These are phyloP conservation scores for Myzus persicae DNA, from an alignment of 1,140 invertebrate genomes.

Conservation along the genomic window DNA sequence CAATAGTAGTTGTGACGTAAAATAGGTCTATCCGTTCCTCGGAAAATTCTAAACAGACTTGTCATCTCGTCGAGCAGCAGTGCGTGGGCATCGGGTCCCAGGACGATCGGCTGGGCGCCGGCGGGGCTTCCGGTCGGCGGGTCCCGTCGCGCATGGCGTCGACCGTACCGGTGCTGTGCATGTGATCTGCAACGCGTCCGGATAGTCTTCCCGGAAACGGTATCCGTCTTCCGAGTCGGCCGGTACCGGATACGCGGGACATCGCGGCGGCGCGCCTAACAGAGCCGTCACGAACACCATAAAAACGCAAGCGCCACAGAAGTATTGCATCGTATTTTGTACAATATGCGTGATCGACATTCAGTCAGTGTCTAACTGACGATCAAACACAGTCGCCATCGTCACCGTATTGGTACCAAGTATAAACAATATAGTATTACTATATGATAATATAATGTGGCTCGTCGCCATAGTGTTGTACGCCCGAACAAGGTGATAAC, in stretches of 20 bases:
- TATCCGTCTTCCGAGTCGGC: constrained; percentile 4
- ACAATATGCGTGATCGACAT: neutral
- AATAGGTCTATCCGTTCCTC: neutral
- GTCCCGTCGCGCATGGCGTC: neutral
- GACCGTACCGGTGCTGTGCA: neutral
- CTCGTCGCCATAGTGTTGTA: neutral
- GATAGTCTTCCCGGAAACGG: neutral
- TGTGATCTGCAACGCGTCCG: neutral
- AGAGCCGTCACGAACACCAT: neutral
- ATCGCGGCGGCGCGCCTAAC: neutral
- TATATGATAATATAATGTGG: neutral
- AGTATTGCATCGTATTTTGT: neutral
- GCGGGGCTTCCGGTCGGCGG: neutral
- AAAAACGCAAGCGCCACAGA: neutral
- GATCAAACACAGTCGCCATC: neutral
- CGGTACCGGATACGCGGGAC: neutral
- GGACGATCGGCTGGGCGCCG: too few relatives aligned
- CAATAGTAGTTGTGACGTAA: neutral
- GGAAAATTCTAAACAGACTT: neutral
- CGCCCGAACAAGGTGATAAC: neutral
- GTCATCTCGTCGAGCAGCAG: neutral
- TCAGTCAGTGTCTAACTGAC: neutral
- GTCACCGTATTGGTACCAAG: neutral
- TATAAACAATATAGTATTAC: neutral
- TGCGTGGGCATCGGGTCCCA: too few relatives aligned